Base-by-base conservation (phyloP, 2,888 invertebrate genomes). In the Gibbula magus region DNA sequence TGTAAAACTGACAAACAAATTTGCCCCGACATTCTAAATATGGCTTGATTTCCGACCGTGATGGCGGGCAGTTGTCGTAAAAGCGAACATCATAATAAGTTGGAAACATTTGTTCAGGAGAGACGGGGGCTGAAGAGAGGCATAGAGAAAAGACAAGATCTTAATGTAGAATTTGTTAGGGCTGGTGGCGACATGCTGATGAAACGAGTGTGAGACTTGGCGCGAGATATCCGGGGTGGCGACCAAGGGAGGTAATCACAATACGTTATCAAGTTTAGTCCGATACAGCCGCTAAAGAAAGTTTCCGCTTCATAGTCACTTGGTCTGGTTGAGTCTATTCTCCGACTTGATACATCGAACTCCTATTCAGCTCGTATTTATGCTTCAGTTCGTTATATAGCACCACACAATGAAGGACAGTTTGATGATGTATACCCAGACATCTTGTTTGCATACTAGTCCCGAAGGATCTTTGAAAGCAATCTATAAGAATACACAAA, bases 1-100 rank as follows among this genome's bases (percentile, higher is more conserved):
- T 70, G 70, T 70, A 35, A 39, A 70, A 70, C 70, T 70, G 70
- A 70, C 70, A 70, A 70, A 70, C 70, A 70, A 70, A 70, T 70
- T 70, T 35, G 20, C 35, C 35, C 39, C 35, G 70, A 70, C 70
- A 70, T 70, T 70, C 70, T 39, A 70, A 70, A 70, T 70, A 70
- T 70, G 70, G 70, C 39, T 32, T 70, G 39, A 70, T 70, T 70
- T 35, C 70, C 35, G 35, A 70, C 70, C 70, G 35, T 35, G 70
- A 70, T 70, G 70, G 70, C 70, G 70, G 39, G 35, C 39, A 20
- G 70, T 70, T 70, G 70, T 70, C 70, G 70, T 70, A 70, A 70
- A 70, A 70, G 18, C 8, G 35, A 61, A 61, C 22, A 29, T 25
- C 29, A 61, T 61, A 22, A 61, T 29, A 61, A 29, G 61, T 61